Evolutionary conservation across 2,888 invertebrate genomes (phyloP), one percentile per base, ranked within the genome.

Genomic region (Diabrotica balteata): DNA sequence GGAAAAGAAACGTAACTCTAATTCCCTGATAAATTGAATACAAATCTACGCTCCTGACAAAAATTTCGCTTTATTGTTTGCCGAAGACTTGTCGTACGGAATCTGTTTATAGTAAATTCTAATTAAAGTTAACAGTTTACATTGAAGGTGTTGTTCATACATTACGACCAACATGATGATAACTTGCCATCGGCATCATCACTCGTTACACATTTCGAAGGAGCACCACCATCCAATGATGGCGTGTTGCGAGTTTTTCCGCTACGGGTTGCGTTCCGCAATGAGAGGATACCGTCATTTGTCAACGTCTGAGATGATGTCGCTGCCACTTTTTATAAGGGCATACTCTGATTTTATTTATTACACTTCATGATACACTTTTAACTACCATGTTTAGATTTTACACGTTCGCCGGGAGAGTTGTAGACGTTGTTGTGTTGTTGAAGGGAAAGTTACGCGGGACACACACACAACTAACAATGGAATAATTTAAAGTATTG

Each of bases 41-140:
- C 10, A 53, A 10, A 32, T 46, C 58, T 32, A 57, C 72, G 70
- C 66, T 66, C 0, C 66, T 71, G 72, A 47, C 7, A 7, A 50
- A 62, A 66, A 64, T 62, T 71, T 68, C 68, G 54, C 71, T 73
- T 72, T 71, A 70, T 69, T 68, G 70, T 72, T 64, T 51, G 76
- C 78, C 78, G 80, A 75, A 74, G 72, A 74, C 79, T 76, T 80
- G 80, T 80, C 74, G 71, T 70, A 79, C 79, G 76, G 76, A 78
- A 79, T 75, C 78, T 78, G 80, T 81, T 80, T 81, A 81, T 81
- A 80, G 78, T 81, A 81, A 81, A 81, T 81, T 80, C 80, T 80
- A 81, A 81, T 81, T 81, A 81, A 81, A 75, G 77, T 79, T 77
- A 79, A 78, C 78, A 76, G 80, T 78, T 80, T 79, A 81, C 80